phyloP scores from a whole-genome alignment of 2,888 invertebrate genomes.

The Abscondita cerata region DNA sequence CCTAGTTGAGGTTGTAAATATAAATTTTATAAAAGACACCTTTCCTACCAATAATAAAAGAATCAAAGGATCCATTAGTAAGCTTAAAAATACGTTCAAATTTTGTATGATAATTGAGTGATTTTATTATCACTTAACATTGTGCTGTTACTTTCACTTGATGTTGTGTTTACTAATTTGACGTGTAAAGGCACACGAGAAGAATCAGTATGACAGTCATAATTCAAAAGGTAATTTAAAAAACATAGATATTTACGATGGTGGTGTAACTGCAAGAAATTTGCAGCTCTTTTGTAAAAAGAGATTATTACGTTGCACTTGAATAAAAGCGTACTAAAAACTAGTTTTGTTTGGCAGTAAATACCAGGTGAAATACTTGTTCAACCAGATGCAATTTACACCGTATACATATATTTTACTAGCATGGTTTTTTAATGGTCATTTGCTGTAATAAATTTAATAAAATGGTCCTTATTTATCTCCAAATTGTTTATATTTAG shows the following conservation, averaged over 20 bases:
- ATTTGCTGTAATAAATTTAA: background rate
- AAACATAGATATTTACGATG: conserved; percentile 16
- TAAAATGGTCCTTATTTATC: background rate
- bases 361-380: conserved; percentile 25
- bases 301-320: conserved; percentile 20
- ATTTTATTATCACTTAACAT: background rate
- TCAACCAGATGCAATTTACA: conserved; percentile 27
- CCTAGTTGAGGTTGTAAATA: conserved; percentile 32
- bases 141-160: too few species aligned
- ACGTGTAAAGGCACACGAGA: background rate
- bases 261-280: conserved; percentile 21
- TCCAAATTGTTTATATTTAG: too few species aligned
- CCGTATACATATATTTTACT: conserved; percentile 15
- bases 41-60: conserved; percentile 24
- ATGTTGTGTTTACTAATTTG: conserved; percentile 2
- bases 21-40: conserved; percentile 32
- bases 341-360: conserved; percentile 25
- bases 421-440: background rate
- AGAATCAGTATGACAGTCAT: too few species aligned
- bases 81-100: too few species aligned
- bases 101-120: too few species aligned
- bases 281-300: conserved; percentile 25
- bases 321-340: conserved; percentile 18
- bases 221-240: background rate
- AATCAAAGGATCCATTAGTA: too few species aligned